Base-by-base conservation (phyloP, 1,140 invertebrate species). In the Neocloeon triangulifer region DNA sequence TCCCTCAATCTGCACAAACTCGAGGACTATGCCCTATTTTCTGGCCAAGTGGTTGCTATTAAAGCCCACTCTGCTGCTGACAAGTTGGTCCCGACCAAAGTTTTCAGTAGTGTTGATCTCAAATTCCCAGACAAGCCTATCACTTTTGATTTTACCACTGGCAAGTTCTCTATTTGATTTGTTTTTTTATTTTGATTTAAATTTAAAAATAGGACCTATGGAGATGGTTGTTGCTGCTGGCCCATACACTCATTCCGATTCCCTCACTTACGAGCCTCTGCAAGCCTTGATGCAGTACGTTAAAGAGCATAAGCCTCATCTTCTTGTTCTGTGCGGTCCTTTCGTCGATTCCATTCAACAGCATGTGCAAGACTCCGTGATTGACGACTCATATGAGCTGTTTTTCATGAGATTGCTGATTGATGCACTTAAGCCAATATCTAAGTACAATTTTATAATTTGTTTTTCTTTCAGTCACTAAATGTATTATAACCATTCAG, bases 291-390 rank as follows among this genome's bases (percentile, higher is more conserved):
- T 86, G 13, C 53, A 63, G 14, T 65, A 71, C 39, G 59, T 84
- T 1, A 51, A 55, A 13, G 52, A 68, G 9, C 59, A 75, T 26
- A 62, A 68, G 42, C 85, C 85, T 2, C 68, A 91, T 47, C 51
- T 88, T 4, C 59, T 81, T 19, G 62, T 92, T 39, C 52, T 91
- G 29, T 59, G 74, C 5, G 85, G 85, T 0, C 84, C 85, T 4
- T 82, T 91, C 43, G 42, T 88, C 19, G 80, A 89, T 43, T 51
- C 54, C 5, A 65, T 59, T 32, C 69, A 81, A 49, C 49, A 58
- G 1, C 31, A 32, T 21, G 20, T 32, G 4, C n/a, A 9, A 17
- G 27, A 8, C 2, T 29, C n/a, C 13, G 52, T 62, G 17, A 50
- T 80, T 17, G 49, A 37, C 5, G 64, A 70, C 37, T 68, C 71